Conservation (phyloP, 2,113 vertebrate species). For the Strix aluco region DNA sequence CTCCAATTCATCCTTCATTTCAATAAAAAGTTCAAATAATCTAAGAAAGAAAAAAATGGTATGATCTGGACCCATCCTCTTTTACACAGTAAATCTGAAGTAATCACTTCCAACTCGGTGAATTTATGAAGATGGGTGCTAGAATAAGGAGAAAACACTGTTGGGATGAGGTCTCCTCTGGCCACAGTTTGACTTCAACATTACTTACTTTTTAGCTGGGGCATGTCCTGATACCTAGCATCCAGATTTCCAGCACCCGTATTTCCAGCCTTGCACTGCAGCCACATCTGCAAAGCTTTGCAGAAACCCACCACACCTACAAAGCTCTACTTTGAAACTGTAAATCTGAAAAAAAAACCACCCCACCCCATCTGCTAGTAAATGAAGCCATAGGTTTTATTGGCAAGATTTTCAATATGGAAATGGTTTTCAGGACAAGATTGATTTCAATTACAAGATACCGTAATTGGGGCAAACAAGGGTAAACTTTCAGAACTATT, state of each 20-base stretch:
- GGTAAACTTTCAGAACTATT: neutral
- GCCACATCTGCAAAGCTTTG: neutral
- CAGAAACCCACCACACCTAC: neutral
- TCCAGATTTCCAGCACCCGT: neutral
- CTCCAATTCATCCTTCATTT: slow-evolving; percentile 33
- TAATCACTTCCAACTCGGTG: neutral
- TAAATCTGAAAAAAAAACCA: neutral
- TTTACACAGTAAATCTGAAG: neutral
- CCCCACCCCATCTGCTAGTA: neutral
- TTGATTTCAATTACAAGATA: neutral
- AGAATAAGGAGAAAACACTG: neutral
- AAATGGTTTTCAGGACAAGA: neutral
- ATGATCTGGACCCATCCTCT: neutral
- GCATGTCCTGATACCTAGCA: neutral
- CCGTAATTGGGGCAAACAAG: neutral
- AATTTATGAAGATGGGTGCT: neutral
- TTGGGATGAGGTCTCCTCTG: neutral
- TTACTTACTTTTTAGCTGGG: neutral
- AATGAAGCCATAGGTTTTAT: neutral
- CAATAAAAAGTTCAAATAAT: slow-evolving; percentile 5
- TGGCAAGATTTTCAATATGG: neutral
- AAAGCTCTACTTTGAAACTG: neutral
- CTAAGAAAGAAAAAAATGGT: neutral
- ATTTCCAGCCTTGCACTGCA: neutral
- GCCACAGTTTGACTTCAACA: neutral